Evolutionary conservation across 2,797 vertebrate species (phyloP), one percentile per base, ranked within the genome.

Genomic region (Pangasius macronema): DNA sequence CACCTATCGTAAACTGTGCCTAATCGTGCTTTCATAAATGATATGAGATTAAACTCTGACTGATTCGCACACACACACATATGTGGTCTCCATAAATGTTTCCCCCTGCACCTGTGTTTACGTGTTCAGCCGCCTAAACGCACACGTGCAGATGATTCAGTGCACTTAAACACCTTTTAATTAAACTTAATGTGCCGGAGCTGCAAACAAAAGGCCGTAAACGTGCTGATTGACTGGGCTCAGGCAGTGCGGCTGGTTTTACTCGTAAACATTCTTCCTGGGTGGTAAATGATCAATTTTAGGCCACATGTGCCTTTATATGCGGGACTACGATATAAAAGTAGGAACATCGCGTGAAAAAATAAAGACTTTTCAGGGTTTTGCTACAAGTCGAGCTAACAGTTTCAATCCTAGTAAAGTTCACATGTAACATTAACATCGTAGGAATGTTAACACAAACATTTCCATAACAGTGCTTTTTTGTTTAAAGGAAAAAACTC

Each of bases 71-170:
- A 39, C 30, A 79, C 11, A 76, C 65, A 14, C 51, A 57, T 79
- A 88, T 63, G 3, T 75, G 72, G 65, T 75, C 61, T 51, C 59
- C 42, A 65, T 53, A 42, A 30, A 16, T 36, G 3, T 36, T 49
- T 82, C 27, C 80, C 49, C 63, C 85, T 63, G 46, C 85, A 79
- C 82, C 75, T 79, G 81, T 91, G 83, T 88, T 87, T 84, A 87
- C 73, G 73, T 53, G 49, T 82, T 82, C 77, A 86, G 65, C 10
- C 39, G 22, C 51, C 27, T 22, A 24, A 80, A 79, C 22, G 27
- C 61, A 72, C 77, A 70, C 39, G 53, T 55, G 55, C 63, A 75
- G 8, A 75, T 53, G 39, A 73, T 65, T 82, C 16, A 39, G n/a
- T 33, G 27, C 18, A 73, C 18, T 72, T 82, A 86, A 81, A 86